These are phyloP conservation scores for Monochamus alternatus DNA, from an alignment of 2,888 invertebrate species.

Conservation along the genomic window DNA sequence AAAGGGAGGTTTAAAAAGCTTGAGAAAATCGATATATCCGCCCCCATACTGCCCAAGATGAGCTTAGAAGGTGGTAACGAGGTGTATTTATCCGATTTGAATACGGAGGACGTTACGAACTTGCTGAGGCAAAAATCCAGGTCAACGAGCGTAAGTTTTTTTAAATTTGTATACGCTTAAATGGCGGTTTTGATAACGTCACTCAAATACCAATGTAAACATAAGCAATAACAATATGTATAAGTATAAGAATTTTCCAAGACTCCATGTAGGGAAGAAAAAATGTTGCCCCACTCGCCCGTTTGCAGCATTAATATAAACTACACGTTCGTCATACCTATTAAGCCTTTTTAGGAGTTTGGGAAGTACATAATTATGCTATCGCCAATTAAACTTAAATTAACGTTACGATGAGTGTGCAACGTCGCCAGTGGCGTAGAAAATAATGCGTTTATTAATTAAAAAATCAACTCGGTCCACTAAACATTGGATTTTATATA, in stretches of 20 bases:
- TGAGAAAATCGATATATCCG: slow-evolving; percentile 18
- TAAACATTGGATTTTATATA: too few species aligned
- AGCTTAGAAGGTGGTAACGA: neutral
- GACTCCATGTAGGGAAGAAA: too few species aligned
- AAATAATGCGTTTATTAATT: neutral
- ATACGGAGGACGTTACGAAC: slow-evolving; percentile 22
- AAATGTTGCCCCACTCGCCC: slow-evolving; percentile 7
- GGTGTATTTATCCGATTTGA: neutral
- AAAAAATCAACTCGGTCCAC: too few species aligned
- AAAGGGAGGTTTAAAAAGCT: neutral
- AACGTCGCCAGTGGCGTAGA: neutral
- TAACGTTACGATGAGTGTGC: neutral
- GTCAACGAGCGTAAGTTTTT: slow-evolving; percentile 42
- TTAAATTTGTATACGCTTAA: neutral
- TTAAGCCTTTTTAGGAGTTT: slow-evolving; percentile 6
- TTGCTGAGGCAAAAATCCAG: slow-evolving; percentile 40
- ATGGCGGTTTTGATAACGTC: neutral
- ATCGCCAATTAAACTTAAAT: neutral
- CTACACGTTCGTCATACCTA: slow-evolving; percentile 4
- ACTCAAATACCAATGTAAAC: too few species aligned
- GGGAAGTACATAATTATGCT: neutral
- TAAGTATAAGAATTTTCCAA: too few species aligned
- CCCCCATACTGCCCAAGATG: slow-evolving; percentile 2
- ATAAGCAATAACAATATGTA: too few species aligned
- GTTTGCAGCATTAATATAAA: neutral